phyloP scores from a whole-genome alignment of 2,797 vertebrate species.

The Xerus rutilus region DNA sequence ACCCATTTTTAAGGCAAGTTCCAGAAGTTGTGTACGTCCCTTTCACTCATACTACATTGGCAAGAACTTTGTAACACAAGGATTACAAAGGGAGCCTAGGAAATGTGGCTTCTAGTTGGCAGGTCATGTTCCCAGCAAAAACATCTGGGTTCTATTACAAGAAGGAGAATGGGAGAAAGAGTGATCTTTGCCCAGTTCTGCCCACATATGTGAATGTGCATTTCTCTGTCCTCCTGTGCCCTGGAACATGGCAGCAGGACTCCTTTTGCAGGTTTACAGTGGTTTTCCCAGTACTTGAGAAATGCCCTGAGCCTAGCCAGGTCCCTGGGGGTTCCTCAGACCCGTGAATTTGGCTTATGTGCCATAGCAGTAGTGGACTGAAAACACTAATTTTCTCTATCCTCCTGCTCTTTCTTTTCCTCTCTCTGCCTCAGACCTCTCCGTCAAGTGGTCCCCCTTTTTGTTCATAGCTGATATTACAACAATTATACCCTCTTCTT shows the following conservation, averaged over 20 bases:
- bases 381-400: conserved; percentile 1
- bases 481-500: background rate
- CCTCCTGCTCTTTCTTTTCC: background rate
- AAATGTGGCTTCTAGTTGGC: background rate
- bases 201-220: too few species aligned
- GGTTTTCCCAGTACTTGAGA: background rate
- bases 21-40: background rate
- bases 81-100: background rate
- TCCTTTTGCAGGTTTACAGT: background rate
- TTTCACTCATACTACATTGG: background rate
- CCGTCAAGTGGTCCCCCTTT: background rate
- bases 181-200: background rate
- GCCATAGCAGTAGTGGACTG: background rate
- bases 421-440: conserved; percentile 29
- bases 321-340: background rate
- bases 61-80: background rate
- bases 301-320: background rate
- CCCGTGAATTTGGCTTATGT: background rate
- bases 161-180: background rate
- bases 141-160: background rate
- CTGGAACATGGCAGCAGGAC: background rate
- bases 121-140: background rate
- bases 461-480: background rate
- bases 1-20: background rate
- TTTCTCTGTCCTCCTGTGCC: background rate